Base-by-base conservation (phyloP, 1,140 invertebrate genomes). In the Neoseiulus cucumeris region DNA sequence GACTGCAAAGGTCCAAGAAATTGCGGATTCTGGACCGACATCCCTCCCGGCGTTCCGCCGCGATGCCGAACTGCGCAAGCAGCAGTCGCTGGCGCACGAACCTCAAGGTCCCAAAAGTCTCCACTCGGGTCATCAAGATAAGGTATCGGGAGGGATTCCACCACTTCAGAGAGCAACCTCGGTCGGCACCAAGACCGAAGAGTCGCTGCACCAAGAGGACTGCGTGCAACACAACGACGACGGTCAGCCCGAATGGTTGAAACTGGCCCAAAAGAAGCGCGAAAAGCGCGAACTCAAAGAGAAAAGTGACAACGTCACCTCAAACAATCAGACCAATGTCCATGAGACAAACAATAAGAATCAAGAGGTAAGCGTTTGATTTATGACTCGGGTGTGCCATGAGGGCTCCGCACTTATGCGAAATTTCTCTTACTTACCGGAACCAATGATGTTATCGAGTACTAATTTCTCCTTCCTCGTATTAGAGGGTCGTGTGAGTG, bases 231-330 rank as follows among this genome's bases (percentile, higher is more conserved):
- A 70, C 22, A 66, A 69, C 25, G 68, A 68, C 20, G 68, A 68
- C 28, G 65, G 67, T 51, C 42, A 70, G 25, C 70, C 70, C 33
- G 68, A 72, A 44, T 72, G 70, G 72, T 64, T 69, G 64, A 70
- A 69, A 29, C 42, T 72, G 44, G 86, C 86, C 41, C 79, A 84
- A 72, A 83, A 86, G 72, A 78, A 84, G 69, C 78, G 83, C 41
- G 84, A 84, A 42, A 82, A 85, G 71, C 85, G 85, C 82, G 84
- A 85, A 73, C 78, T 83, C 69, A 77, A 84, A 67, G 83, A 71
- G 33, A 68, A 67, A 41, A 59, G 25, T 25, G 51, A 59, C 22
- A 59, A 59, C 22, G 22, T 59, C 25, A 33, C 14, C 6, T 25
- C 22, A 9, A 59, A 25, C 51, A 59, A 59, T 33, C 25, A 25